Percentiles rank a stretch among this genome's conserved stretches.
Evolutionary conservation across 2,888 invertebrate species (phyloP).

Genomic region (Caenorhabditis parvicauda): DNA sequence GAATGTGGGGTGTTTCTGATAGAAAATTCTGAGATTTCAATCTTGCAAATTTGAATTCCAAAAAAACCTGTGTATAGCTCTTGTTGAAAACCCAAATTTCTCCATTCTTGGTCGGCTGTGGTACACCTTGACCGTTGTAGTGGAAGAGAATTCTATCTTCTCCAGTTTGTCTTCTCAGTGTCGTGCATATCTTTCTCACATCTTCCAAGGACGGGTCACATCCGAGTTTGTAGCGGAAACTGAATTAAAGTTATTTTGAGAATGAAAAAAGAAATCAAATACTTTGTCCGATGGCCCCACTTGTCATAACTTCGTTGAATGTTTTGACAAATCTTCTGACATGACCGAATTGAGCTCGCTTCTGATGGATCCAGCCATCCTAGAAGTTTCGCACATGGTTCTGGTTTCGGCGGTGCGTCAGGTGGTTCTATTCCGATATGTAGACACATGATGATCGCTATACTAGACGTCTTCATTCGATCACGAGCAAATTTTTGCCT

Average conservation of each 20-base stretch:
- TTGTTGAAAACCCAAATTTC: constrained; percentile 85
- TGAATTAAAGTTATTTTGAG: not conserved
- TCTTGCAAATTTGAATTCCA: not conserved
- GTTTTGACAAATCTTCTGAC: constrained; percentile 85
- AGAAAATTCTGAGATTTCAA: not conserved
- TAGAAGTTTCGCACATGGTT: constrained; percentile 82
- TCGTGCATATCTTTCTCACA: constrained; percentile 91
- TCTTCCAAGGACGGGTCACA: constrained; percentile 96
- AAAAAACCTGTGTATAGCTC: constrained; percentile 74
- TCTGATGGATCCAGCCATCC: constrained; percentile 91
- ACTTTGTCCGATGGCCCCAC: constrained; percentile 89
- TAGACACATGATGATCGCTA: constrained; percentile 91
- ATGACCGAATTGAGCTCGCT: constrained; percentile 74
- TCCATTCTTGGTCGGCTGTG: constrained; percentile 92
- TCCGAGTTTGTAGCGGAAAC: constrained; percentile 82
- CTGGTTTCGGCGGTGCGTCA: constrained; percentile 83
- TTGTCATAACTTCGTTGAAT: constrained; percentile 95
- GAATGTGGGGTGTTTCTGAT: too few relatives aligned
- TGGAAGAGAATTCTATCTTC: constrained; percentile 83
- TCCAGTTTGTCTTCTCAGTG: constrained; percentile 90
- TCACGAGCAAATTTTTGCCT: constrained; percentile 23
- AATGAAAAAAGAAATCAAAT: not conserved
- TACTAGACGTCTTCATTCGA: constrained; percentile 98
- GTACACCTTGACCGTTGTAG: constrained; percentile 99
- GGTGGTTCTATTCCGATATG: constrained; percentile 99